Evolutionary conservation across 2,797 vertebrate species (phyloP), one percentile per base, ranked within the genome.

Genomic region (Pyrocephalus nanus): DNA sequence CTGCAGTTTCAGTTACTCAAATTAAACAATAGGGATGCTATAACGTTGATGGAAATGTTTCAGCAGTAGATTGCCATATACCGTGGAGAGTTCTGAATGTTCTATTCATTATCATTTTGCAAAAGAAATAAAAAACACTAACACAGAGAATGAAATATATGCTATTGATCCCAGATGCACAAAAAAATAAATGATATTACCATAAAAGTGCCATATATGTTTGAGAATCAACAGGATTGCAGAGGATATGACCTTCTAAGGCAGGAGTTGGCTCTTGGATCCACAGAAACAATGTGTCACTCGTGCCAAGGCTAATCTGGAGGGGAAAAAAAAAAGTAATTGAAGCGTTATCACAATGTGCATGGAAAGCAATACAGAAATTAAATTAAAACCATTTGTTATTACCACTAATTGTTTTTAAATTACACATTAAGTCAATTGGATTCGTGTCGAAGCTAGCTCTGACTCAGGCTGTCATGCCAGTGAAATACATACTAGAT

Each of bases 281-380:
- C 99, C 99, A 99, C 65, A 99, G 97, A 62, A 99, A 99, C 11
- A 99, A 97, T 0, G 99, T 99, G 87, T 99, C 99, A 72, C 99
- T 99, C 75, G 99, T 99, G 8, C 99, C 99, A 91, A 99, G 96
- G 93, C 99, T 99, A 77, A 99, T 98, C 99, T 99, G 86, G 40
- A 74, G 72, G 48, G 76, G 16, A 1, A 23, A 51, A 47, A 42
- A 21, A 42, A 22, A 64, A 51, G 60, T 82, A 94, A 97, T 92
- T 92, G 90, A 96, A 91, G 93, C 3, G 12, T 96, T 96, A 96
- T 95, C 95, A 95, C 91, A 87, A 95, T 72, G 83, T 82, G 80
- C 94, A 88, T n/a, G 55, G 88, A 96, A 96, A 92, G 89, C 91
- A 96, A 96, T 93, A 93, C 19, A 96, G 95, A 96, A 96, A 97